phyloP scores from a whole-genome alignment of 2,888 invertebrate species.

The Zaprionus bogoriensis region DNA sequence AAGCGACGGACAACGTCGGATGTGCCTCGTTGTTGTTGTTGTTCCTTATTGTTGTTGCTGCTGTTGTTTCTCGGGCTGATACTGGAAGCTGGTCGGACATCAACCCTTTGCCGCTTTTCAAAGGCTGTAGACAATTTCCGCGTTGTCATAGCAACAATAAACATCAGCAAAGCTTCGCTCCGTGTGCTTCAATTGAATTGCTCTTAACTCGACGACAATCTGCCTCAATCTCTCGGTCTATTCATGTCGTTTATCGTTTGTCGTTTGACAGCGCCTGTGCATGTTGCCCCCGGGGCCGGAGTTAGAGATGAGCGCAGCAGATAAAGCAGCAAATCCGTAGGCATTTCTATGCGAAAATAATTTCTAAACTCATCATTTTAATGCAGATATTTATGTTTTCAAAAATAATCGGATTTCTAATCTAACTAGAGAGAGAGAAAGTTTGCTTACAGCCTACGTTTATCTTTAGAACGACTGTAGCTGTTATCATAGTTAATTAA shows the following conservation, averaged over 20 bases:
- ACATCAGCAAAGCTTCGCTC: conserved; percentile 19
- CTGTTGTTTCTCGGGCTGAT: conserved; percentile 23
- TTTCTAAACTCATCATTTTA: no score
- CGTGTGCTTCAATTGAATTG: conserved; percentile 58
- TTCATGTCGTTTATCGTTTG: conserved; percentile 33
- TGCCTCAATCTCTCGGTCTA: conserved; percentile 47
- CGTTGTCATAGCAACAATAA: conserved; percentile 67
- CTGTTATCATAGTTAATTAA: no score
- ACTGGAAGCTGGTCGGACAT: conserved; percentile 31
- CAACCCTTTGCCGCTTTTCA: conserved; percentile 52
- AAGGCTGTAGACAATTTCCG: conserved; percentile 66
- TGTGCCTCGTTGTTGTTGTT: conserved; percentile 47
- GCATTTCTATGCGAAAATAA: no score
- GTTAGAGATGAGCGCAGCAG: conserved; percentile 6
- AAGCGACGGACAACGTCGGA: conserved; percentile 59
- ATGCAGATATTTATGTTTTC: no score
- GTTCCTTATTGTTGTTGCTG: conserved; percentile 10
- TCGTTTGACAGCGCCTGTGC: conserved; percentile 10
- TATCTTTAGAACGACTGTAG: no score
- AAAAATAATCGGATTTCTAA: no score
- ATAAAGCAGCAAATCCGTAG: neutral
- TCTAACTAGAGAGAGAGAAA: no score
- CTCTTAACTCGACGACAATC: conserved; percentile 62
- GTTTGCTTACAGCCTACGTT: no score
- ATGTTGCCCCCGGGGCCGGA: conserved; percentile 6